Evolutionary conservation across 2,113 vertebrate genomes (phyloP), one percentile per base, ranked within the genome.

Genomic region (Microcebus tavaratra): DNA sequence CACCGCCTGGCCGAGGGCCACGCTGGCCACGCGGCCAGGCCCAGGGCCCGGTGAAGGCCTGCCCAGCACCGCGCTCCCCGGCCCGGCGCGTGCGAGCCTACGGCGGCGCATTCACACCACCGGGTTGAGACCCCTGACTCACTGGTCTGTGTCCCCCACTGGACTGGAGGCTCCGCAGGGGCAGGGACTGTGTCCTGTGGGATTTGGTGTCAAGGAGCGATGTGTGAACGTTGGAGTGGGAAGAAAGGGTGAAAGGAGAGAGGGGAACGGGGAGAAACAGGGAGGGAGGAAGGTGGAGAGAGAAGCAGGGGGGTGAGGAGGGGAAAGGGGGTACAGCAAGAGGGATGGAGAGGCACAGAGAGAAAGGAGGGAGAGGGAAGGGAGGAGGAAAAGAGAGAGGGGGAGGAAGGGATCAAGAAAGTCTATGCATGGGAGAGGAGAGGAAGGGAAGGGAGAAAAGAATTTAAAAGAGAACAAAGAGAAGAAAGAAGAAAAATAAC

Each of bases 31-130:
- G 5, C 5, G 79, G 34, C 42, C 45, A 34, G 59, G 27, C 14
- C 11, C 36, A 17, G 9, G 63, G 27, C 23, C 34, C 18, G 39
- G 25, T 25, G 18, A 23, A 63, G 42, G 23, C 13, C 12, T 0
- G 2, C 0, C 39, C 39, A 0, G 14, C 50, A 1, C 57, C 4
- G 3, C 61, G 45, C 72, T 45, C 31, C 57, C 53, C 1, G 17
- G 3, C 88, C 70, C 4, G 2, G 34, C 0, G 0, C 3, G 0
- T 15, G 1, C 5, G 6, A 42, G 42, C 20, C 39, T 36, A 29
- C 3, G 4, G 42, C 8, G 27, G 14, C 3, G 12, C 36, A n/a
- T 2, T 25, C 17, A 45, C 13, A 21, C 15, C 0, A 0, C 39
- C 0, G 1, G 25, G 21, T 1, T 67, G 85, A 48, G 34, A 10